Base-by-base conservation (phyloP, 2,888 invertebrate species). In the Aphidius colemani region DNA sequence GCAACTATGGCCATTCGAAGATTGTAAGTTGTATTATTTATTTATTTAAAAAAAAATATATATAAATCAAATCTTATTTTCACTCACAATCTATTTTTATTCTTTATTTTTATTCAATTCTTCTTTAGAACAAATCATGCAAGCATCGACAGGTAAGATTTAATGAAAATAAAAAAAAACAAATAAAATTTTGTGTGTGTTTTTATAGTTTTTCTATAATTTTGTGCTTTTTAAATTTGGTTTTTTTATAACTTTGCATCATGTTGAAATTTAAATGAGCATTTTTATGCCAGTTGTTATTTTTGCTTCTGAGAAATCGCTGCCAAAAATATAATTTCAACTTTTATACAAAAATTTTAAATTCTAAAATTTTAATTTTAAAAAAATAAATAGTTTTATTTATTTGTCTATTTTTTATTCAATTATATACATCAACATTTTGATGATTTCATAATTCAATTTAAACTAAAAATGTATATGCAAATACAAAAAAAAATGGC, bases 91-190 rank as follows among this genome's bases (percentile, higher is more conserved):
- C 30, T 30, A 5, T 2, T 30, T 30, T 30, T 30, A 9, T 48
- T 53, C 39, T n/a, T 9, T 45, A 11, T 48, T 39, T 40, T 18
- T 41, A 10, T 30, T 53, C 9, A 30, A 46, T 11, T 13, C 40
- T 57, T 45, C 55, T 55, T 79, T 80, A 81, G 81, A 69, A 76
- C 74, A 72, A 80, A 80, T 71, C 66, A 73, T 55, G 73, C 80
- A 65, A 72, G 68, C 69, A 72, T 78, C 72, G 75, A 73, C 73
- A 81, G 81, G 81, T 81, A 78, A 80, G 79, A 69, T 67, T 65
- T 60, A 64, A 53, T 63, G 66, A 65, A 64, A 49, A 61, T 61
- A 53, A 60, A 61, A 59, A 65, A 66, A 69, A 67, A 67, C 53
- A 2, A 18, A 18, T 18, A 18, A 18, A 18, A 18, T 18, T 18